Conservation (phyloP, 2,888 invertebrate genomes). For the Ceramica pisi region DNA sequence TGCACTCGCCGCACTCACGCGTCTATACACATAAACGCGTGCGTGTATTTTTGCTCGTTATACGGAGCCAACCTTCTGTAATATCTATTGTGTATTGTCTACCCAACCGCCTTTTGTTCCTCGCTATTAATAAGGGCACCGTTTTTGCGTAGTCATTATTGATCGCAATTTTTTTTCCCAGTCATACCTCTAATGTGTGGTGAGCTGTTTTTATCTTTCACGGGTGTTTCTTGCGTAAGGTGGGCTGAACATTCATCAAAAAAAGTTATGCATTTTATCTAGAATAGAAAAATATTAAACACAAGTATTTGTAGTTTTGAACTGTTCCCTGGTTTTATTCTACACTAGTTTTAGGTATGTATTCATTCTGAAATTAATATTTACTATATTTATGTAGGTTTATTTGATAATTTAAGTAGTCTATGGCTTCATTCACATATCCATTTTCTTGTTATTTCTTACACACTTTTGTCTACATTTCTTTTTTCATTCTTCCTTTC, state of each 20-base stretch:
- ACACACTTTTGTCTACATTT: too few species aligned
- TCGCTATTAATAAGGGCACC: constrained; percentile 57
- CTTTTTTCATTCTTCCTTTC: too few species aligned
- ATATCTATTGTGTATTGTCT: constrained; percentile 1
- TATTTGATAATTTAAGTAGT: too few species aligned
- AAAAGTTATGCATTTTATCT: not conserved
- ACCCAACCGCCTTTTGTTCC: constrained; percentile 57
- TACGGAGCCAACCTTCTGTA: constrained; percentile 12
- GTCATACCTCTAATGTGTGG: constrained; percentile 54
- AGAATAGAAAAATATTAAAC: not conserved
- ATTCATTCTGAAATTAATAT: too few species aligned
- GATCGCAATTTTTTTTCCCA: constrained; percentile 58
- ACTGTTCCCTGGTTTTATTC: not conserved
- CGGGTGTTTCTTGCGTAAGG: constrained; percentile 2
- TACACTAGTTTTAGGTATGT: too few species aligned
- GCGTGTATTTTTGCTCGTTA: not conserved
- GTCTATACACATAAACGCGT: not conserved
- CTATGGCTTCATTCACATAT: too few species aligned
- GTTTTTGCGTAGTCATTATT: constrained; percentile 64
- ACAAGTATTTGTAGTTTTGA: not conserved
- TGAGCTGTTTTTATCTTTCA: constrained; percentile 31
- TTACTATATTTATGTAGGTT: too few species aligned
- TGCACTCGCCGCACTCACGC: not conserved
- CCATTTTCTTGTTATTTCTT: too few species aligned
- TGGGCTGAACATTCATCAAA: not conserved